phyloP scores from a whole-genome alignment of 2,113 vertebrate genomes.

The Argyrosomus japonicus region DNA sequence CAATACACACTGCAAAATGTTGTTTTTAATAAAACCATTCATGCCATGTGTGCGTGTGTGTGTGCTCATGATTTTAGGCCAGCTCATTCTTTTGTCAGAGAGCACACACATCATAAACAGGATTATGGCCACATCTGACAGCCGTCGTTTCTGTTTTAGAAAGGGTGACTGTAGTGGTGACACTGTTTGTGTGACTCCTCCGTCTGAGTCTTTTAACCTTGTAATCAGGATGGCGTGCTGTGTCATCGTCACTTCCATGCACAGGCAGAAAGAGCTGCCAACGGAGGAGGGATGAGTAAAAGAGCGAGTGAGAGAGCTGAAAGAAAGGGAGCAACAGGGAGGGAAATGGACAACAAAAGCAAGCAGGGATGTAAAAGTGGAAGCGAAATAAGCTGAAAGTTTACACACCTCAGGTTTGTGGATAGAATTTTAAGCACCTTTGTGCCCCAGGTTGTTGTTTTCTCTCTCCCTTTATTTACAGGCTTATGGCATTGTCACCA shows the following conservation, averaged over 20 bases:
- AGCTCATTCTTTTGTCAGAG: slow-evolving; percentile 13
- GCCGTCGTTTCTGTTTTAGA: slow-evolving; percentile 51
- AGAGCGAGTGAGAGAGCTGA: slow-evolving; percentile 7
- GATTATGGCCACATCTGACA: slow-evolving; percentile 52
- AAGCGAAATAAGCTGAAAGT: slow-evolving; percentile 8
- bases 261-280: slow-evolving; percentile 2
- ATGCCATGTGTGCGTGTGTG: slow-evolving; percentile 9
- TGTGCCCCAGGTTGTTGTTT: neutral
- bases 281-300: neutral
- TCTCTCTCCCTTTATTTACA: neutral
- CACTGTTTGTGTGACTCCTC: slow-evolving; percentile 36
- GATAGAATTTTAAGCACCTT: neutral
- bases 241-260: slow-evolving; percentile 28
- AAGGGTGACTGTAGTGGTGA: slow-evolving; percentile 1
- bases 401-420: slow-evolving; percentile 1
- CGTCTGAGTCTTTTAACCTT: slow-evolving; percentile 60
- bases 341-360: neutral
- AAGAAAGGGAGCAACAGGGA: neutral
- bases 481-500: neutral
- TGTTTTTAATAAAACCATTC: slow-evolving; percentile 16
- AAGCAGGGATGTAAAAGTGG: neutral
- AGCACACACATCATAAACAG: slow-evolving; percentile 30
- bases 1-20: slow-evolving; percentile 28
- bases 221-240: slow-evolving; percentile 58
- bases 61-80: neutral